phyloP scores from a whole-genome alignment of 1,140 invertebrate genomes.

The Drosophila kanapiae region DNA sequence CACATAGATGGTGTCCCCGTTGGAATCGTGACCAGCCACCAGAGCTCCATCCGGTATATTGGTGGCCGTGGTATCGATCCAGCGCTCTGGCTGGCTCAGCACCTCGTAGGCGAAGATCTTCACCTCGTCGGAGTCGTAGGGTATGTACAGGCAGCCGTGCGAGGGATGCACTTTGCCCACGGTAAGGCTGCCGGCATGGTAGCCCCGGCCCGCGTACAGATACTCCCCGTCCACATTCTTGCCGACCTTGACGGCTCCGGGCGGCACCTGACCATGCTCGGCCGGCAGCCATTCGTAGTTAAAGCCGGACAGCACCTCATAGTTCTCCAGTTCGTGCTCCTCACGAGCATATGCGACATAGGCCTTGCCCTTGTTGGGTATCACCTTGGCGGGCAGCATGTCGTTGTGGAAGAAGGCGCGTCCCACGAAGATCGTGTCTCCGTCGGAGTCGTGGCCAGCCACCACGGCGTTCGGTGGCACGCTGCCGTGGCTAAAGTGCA shows the following conservation, averaged over 20 bases:
- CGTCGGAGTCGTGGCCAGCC: conserved; percentile 90
- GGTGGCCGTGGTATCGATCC: conserved; percentile 58
- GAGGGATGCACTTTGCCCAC: conserved; percentile 91
- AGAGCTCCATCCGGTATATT: conserved; percentile 82
- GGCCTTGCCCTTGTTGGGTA: conserved; percentile 86
- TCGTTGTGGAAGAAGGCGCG: conserved; percentile 90
- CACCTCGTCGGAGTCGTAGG: conserved; percentile 89
- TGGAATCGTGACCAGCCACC: conserved; percentile 85
- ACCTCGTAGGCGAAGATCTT: conserved; percentile 76
- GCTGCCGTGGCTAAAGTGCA: conserved; percentile 59
- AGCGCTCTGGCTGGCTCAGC: conserved; percentile 58
- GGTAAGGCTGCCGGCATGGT: conserved; percentile 88
- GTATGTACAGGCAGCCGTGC: conserved; percentile 90
- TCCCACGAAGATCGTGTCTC: conserved; percentile 90
- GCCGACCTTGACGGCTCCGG: conserved; percentile 87
- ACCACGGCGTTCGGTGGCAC: conserved; percentile 86
- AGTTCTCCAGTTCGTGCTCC: conserved; percentile 70
- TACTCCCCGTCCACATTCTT: conserved; percentile 87
- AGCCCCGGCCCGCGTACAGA: conserved; percentile 88
- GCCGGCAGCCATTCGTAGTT: conserved; percentile 86
- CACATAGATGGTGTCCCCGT: conserved; percentile 85
- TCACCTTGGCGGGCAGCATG: conserved; percentile 91
- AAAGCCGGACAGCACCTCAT: conserved; percentile 85
- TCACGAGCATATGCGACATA: conserved; percentile 69
- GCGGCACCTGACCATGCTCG: conserved; percentile 86